phyloP scores from a whole-genome alignment of 2,797 vertebrate genomes.

The Eupleurogrammus muticus region DNA sequence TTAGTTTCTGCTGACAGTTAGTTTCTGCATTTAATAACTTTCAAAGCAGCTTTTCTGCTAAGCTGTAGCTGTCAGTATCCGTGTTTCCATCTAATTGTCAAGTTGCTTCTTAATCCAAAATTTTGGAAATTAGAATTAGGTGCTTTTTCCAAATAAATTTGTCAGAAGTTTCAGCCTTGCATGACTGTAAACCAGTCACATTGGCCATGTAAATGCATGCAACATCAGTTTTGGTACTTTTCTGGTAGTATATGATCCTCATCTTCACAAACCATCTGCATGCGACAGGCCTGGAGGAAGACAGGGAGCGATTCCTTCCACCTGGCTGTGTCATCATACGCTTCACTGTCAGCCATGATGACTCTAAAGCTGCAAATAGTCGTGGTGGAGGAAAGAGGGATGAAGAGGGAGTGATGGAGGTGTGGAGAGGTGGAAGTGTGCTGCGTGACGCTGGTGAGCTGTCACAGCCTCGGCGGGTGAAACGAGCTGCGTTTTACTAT shows the following conservation, averaged over 20 bases:
- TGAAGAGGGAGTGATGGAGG: constrained; percentile 21
- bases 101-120: no score
- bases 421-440: constrained; percentile 31
- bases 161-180: no score
- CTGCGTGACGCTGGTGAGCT: constrained; percentile 48
- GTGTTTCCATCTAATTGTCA: no score
- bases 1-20: no score
- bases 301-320: constrained; percentile 47
- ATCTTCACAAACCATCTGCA: constrained; percentile 18
- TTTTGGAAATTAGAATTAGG: no score
- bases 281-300: constrained; percentile 27
- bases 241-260: constrained; percentile 5
- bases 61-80: no score
- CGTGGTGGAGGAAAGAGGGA: constrained; percentile 6
- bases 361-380: constrained; percentile 46
- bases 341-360: constrained; percentile 57
- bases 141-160: no score
- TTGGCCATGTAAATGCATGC: not conserved
- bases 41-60: no score
- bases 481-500: constrained; percentile 40
- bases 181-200: no score
- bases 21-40: no score
- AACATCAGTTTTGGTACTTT: not conserved
- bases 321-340: constrained; percentile 48
- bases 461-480: constrained; percentile 39